Base-by-base conservation (phyloP, 1,140 invertebrate species). In the Phortica variegata region DNA sequence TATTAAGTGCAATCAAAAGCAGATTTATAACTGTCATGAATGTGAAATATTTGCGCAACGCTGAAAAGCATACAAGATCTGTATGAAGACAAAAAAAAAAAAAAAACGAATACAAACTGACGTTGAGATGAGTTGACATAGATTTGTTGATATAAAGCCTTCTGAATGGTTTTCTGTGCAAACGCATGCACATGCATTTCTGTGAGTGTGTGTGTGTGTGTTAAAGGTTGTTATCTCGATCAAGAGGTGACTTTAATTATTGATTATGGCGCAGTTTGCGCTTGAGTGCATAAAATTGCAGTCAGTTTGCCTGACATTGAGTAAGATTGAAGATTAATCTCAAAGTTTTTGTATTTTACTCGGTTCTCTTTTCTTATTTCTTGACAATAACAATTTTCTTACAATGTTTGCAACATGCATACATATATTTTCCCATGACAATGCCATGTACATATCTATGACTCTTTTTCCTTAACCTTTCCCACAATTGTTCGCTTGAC, bases 1-100 rank as follows among this genome's bases (percentile, higher is more conserved):
- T 68, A 68, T 68, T 68, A 68, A 68, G 63, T 68, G 63, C 63
- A 68, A 68, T 68, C 63, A 68, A 68, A 68, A 68, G 63, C 60
- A 68, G 63, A 68, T 68, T 68, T 68, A 68, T 63, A 68, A 68
- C 65, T 63, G 57, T 68, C 63, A 68, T 68, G 63, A 68, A 68
- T 68, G 23, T 26, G 63, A 68, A 68, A 68, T 68, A 68, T 63
- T 68, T 68, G 49, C 63, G 63, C 58, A 63, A 66, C 23, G n/a
- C n/a, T 58, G 66, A 65, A 55, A 54, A 50, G 58, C 61, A 65
- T 43, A 62, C 47, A 57, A 18, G 54, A n/a, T n/a, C n/a, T n/a
- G n/a, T n/a, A n/a, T n/a, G n/a, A n/a, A n/a, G n/a, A n/a, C n/a
- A n/a, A n/a, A n/a, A n/a, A n/a, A n/a, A n/a, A n/a, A n/a, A n/a